Evolutionary conservation across 2,888 invertebrate species (phyloP).

Genomic region (Mythimna albipuncta): DNA sequence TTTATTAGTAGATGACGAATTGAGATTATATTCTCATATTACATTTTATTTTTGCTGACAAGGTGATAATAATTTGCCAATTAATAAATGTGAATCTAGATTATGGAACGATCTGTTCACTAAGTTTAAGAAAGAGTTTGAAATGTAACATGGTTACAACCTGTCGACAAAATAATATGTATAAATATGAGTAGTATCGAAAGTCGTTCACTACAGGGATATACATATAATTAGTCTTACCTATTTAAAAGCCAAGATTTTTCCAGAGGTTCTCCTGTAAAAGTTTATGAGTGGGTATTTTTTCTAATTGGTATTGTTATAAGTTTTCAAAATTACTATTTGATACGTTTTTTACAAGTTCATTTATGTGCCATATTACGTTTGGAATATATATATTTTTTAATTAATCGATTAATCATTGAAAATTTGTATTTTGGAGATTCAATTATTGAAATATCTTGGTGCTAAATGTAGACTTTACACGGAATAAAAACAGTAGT

Average conservation of each 20-base stretch:
- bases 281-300: slow-evolving; percentile 9
- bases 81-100: slow-evolving; percentile 15
- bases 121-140: slow-evolving; percentile 23
- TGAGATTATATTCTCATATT: slow-evolving; percentile 4
- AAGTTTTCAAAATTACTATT: slow-evolving; percentile 36
- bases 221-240: slow-evolving; percentile 11
- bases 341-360: slow-evolving; percentile 30
- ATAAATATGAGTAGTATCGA: slow-evolving; percentile 29
- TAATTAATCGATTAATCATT: slow-evolving; percentile 29
- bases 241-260: slow-evolving; percentile 48
- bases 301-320: slow-evolving; percentile 21
- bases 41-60: slow-evolving; percentile 6
- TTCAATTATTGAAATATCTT: slow-evolving; percentile 52
- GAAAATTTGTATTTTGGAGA: slow-evolving; percentile 40
- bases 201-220: slow-evolving; percentile 49
- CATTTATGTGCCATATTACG: slow-evolving; percentile 49
- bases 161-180: neutral
- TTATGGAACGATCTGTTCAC: slow-evolving; percentile 17
- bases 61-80: slow-evolving; percentile 20
- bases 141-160: slow-evolving; percentile 42
- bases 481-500: slow-evolving; percentile 26
- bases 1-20: slow-evolving; percentile 16
- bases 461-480: slow-evolving; percentile 54
- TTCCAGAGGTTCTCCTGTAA: slow-evolving; percentile 43
- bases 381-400: slow-evolving; percentile 33